phyloP scores from a whole-genome alignment of 2,797 vertebrate genomes.

The Gambelia wislizenii region DNA sequence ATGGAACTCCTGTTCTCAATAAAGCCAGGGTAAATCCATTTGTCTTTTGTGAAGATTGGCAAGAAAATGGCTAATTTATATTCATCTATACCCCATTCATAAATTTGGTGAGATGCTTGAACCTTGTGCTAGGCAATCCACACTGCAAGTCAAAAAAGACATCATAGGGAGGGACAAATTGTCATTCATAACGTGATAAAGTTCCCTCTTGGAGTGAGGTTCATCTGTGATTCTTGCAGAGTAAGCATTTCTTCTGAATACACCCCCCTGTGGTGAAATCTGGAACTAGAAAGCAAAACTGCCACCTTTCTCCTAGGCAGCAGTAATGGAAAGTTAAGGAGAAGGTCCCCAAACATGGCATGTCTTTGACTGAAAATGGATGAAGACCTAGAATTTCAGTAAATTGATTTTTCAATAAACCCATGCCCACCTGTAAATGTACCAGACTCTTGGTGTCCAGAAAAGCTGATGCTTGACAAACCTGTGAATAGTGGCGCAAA shows the following conservation, averaged over 20 bases:
- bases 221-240: slow-evolving; percentile 1
- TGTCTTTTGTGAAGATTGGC: background rate
- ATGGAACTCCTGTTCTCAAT: too few species aligned
- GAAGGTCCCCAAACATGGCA: background rate
- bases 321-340: background rate
- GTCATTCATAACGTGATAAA: background rate
- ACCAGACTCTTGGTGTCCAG: background rate
- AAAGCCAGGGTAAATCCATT: background rate
- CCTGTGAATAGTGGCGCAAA: background rate
- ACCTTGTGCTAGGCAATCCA: background rate
- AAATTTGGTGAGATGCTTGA: background rate
- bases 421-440: background rate
- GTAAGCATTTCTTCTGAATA: background rate
- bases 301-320: background rate
- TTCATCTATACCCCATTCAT: too few species aligned
- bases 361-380: background rate
- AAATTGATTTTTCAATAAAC: background rate
- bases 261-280: slow-evolving; percentile 27
- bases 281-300: background rate
- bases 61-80: background rate
- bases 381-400: background rate
- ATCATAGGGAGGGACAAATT: background rate
- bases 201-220: background rate
- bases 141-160: background rate
- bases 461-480: background rate